Conservation (phyloP, 2,797 vertebrate genomes). For the Acestrorhynchus altus region DNA sequence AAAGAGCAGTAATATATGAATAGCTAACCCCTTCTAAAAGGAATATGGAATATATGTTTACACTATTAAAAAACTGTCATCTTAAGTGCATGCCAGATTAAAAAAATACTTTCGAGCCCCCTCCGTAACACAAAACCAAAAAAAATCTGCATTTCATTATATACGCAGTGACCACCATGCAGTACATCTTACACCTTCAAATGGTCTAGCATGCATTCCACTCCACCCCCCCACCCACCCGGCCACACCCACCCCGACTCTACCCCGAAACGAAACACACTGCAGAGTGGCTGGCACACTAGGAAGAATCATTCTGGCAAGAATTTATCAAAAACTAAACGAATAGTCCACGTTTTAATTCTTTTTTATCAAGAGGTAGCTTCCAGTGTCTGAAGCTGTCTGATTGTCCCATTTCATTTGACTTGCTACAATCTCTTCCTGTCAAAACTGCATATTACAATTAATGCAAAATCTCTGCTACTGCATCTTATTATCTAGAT, state of each 20-base stretch:
- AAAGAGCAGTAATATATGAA: constrained; percentile 60
- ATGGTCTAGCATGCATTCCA: constrained; percentile 57
- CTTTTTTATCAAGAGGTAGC: constrained; percentile 40
- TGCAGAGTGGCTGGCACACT: constrained; percentile 42
- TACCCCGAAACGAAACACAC: constrained; percentile 43
- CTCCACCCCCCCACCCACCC: background rate
- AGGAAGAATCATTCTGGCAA: constrained; percentile 31
- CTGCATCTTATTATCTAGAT: constrained; percentile 29
- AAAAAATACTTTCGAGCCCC: constrained; percentile 59
- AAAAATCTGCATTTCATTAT: constrained; percentile 63
- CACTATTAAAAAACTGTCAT: constrained; percentile 56
- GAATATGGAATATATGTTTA: constrained; percentile 63
- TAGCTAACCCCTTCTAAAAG: constrained; percentile 62
- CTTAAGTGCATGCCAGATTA: constrained; percentile 76
- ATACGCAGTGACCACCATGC: constrained; percentile 70
- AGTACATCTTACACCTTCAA: constrained; percentile 72
- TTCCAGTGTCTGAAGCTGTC: constrained; percentile 50
- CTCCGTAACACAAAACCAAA: constrained; percentile 52
- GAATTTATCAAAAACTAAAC: constrained; percentile 44
- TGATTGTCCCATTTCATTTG: constrained; percentile 56
- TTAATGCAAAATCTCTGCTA: constrained; percentile 38
- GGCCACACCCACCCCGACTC: too few species aligned
- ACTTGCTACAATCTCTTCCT: constrained; percentile 52
- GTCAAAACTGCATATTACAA: constrained; percentile 51
- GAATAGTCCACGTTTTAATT: constrained; percentile 24